phyloP scores from a whole-genome alignment of 1,140 invertebrate species.

The Dufourea novaeangliae region DNA sequence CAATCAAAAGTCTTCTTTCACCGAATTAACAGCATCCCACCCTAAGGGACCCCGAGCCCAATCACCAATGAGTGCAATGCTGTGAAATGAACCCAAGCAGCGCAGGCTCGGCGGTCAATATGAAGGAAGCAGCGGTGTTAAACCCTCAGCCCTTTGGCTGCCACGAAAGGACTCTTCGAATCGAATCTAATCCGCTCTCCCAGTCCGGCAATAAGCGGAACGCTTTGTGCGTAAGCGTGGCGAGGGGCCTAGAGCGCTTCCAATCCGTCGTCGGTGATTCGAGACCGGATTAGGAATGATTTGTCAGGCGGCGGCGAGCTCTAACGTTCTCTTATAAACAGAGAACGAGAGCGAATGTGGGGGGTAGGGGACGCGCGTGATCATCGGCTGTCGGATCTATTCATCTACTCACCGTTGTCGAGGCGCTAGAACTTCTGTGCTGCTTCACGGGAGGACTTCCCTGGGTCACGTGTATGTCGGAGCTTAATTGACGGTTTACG shows the following conservation, averaged over 20 bases:
- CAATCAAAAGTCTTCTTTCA: too few relatives aligned
- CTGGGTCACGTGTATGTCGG: conserved; percentile 71
- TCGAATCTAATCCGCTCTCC: background rate
- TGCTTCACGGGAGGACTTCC: conserved; percentile 75
- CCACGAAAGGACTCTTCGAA: background rate
- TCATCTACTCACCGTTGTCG: conserved; percentile 75
- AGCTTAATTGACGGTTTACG: conserved; percentile 70
- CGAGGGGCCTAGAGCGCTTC: background rate
- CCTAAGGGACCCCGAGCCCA: too few relatives aligned
- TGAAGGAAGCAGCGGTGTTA: background rate
- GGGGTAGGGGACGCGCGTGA: too few relatives aligned
- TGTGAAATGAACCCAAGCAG: too few relatives aligned
- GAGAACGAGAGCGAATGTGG: too few relatives aligned
- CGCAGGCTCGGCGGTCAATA: background rate
- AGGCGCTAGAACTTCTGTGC: conserved; percentile 79
- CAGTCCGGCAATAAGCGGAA: background rate
- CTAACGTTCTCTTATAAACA: background rate
- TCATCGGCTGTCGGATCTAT: background rate
- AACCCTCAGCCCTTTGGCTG: background rate
- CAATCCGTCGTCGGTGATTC: background rate
- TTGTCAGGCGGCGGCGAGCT: background rate
- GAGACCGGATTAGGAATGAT: background rate
- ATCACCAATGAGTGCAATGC: too few relatives aligned
- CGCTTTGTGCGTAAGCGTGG: background rate
- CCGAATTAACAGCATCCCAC: too few relatives aligned